Conservation (phyloP, 2,888 invertebrate species). For the Lycophotia porphyrea region DNA sequence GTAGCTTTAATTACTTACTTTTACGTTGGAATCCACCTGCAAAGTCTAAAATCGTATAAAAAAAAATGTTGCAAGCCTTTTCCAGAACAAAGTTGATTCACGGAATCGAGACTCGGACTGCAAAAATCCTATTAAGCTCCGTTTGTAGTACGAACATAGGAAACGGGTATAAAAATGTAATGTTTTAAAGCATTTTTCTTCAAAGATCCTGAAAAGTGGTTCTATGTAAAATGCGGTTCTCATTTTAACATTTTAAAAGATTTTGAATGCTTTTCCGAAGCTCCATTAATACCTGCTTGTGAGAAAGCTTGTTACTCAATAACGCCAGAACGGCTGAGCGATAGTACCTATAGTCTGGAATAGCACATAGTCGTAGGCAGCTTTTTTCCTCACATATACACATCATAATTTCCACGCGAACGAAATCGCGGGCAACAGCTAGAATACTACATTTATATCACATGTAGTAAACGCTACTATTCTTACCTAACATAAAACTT, state of each 20-base stretch:
- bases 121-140: background rate
- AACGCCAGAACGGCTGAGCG: background rate
- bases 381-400: background rate
- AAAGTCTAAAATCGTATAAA: background rate
- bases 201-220: background rate
- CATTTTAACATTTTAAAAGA: slow-evolving; percentile 14
- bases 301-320: background rate
- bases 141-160: background rate
- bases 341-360: no score
- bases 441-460: no score
- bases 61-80: slow-evolving; percentile 4
- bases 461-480: no score
- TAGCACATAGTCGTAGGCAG: no score
- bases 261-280: slow-evolving; percentile 8
- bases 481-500: no score
- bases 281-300: background rate
- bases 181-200: slow-evolving; percentile 1
- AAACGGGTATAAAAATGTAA: background rate
- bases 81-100: background rate
- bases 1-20: background rate
- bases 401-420: no score
- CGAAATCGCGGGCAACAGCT: no score
- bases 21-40: slow-evolving; percentile 2
- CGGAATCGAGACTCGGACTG: background rate
- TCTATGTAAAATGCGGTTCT: slow-evolving; percentile 8